Evolutionary conservation across 1,140 invertebrate species (phyloP).

Genomic region (Drosophila orosa): DNA sequence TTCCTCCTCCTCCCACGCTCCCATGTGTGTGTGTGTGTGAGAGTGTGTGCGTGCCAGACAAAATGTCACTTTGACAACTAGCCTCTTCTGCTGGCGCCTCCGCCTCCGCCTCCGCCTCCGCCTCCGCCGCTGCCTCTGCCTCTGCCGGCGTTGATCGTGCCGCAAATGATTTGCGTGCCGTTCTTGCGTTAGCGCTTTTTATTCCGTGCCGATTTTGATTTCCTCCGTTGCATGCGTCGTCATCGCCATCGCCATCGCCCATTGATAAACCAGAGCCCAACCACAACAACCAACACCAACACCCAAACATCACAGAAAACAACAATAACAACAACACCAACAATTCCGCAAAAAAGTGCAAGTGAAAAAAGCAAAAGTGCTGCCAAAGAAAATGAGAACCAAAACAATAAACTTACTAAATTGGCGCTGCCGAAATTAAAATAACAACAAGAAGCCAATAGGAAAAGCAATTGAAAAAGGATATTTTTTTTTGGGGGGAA

Average conservation of each 20-base stretch:
- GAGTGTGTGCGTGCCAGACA: conserved; percentile 33
- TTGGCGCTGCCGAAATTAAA: conserved; percentile 20
- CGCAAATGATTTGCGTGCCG: conserved; percentile 71
- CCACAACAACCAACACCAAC: conserved; percentile 40
- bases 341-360: conserved; percentile 53
- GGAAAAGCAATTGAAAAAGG: conserved; percentile 22
- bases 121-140: conserved; percentile 15
- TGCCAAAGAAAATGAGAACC: conserved; percentile 37
- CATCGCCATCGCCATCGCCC: conserved; percentile 52
- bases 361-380: conserved; percentile 72
- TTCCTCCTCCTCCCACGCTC: conserved; percentile 10
- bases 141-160: conserved; percentile 47
- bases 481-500: not conserved
- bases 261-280: conserved; percentile 45
- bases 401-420: conserved; percentile 35
- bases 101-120: conserved; percentile 24
- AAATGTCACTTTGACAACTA: conserved; percentile 69
- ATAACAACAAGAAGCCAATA: conserved; percentile 11
- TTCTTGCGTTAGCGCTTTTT: conserved; percentile 70
- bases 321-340: conserved; percentile 10
- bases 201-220: conserved; percentile 64
- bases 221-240: conserved; percentile 77
- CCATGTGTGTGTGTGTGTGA: not conserved
- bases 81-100: conserved; percentile 12
- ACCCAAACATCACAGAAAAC: conserved; percentile 15